phyloP scores from a whole-genome alignment of 2,113 vertebrate genomes.

The Symphodus melops region DNA sequence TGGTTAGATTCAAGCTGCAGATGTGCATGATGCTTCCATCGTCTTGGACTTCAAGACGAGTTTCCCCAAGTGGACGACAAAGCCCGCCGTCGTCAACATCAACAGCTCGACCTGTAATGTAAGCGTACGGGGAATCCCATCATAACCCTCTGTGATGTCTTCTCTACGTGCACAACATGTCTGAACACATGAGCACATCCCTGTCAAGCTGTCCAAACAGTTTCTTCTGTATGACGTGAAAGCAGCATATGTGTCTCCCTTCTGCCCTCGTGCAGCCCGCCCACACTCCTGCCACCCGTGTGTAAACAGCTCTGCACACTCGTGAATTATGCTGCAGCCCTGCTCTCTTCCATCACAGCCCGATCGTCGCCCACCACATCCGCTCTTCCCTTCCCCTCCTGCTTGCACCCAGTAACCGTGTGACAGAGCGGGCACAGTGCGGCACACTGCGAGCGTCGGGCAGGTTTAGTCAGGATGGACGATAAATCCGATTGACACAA shows the following conservation, averaged over 20 bases:
- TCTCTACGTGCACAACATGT: not conserved
- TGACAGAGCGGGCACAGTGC: constrained; percentile 84
- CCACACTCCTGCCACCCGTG: constrained; percentile 35
- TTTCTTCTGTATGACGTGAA: constrained; percentile 26
- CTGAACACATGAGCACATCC: not conserved
- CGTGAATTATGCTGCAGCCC: constrained; percentile 51
- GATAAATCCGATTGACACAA: constrained; percentile 10
- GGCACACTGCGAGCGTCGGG: constrained; percentile 79
- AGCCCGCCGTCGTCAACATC: no score
- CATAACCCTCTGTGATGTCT: no score
- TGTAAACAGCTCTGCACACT: constrained; percentile 49
- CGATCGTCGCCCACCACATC: constrained; percentile 86
- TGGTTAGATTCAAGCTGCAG: no score
- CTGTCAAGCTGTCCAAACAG: constrained; percentile 13
- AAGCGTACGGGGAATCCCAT: no score
- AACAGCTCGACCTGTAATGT: no score
- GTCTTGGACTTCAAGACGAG: no score
- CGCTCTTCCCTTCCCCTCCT: constrained; percentile 51
- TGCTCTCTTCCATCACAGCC: constrained; percentile 81
- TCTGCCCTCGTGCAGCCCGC: constrained; percentile 41
- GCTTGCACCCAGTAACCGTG: constrained; percentile 36
- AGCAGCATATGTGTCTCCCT: constrained; percentile 41
- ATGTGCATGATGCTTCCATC: no score
- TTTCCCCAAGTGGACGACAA: no score
- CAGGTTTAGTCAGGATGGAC: constrained; percentile 86